Evolutionary conservation across 2,888 invertebrate species (phyloP).

Genomic region (Lasioglossum leucozonium): DNA sequence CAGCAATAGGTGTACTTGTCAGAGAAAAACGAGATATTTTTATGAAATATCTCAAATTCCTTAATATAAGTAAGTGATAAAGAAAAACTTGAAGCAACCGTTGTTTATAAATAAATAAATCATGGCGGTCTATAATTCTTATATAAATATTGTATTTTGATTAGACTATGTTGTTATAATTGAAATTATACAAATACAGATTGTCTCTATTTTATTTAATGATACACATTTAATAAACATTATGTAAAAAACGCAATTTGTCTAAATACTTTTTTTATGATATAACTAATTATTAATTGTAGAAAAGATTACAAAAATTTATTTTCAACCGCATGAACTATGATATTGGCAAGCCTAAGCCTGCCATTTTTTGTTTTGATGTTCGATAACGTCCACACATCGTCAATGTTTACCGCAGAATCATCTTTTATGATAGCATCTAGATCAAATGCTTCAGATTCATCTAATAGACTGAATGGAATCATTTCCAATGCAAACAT

Average conservation of each 20-base stretch:
- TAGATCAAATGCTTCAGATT: conserved; percentile 87
- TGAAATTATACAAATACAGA: conserved; percentile 77
- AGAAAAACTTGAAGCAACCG: conserved; percentile 45
- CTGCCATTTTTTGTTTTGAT: conserved; percentile 87
- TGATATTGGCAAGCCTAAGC: conserved; percentile 88
- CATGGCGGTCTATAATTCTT: conserved; percentile 60
- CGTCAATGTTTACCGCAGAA: conserved; percentile 86
- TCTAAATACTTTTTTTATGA: conserved; percentile 25
- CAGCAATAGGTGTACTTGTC: conserved; percentile 59
- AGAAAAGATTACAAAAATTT: conserved; percentile 85
- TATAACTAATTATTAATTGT: neutral
- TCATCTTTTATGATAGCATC: conserved; percentile 86
- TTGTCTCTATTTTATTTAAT: conserved; percentile 80
- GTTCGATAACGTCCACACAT: conserved; percentile 88
- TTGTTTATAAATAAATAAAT: conserved; percentile 50
- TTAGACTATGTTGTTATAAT: conserved; percentile 74
- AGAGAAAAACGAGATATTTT: conserved; percentile 42
- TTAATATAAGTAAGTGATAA: conserved; percentile 62
- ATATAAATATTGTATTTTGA: conserved; percentile 72
- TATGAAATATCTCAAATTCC: conserved; percentile 50
- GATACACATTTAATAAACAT: conserved; percentile 72
- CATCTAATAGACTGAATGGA: conserved; percentile 86
- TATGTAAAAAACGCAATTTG: conserved; percentile 53
- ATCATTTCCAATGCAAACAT: conserved; percentile 88
- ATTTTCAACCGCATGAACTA: conserved; percentile 88